Percentiles rank a stretch among this genome's conserved stretches.
phyloP scores from a whole-genome alignment of 1,140 invertebrate genomes.

The Heliconius hewitsoni region DNA sequence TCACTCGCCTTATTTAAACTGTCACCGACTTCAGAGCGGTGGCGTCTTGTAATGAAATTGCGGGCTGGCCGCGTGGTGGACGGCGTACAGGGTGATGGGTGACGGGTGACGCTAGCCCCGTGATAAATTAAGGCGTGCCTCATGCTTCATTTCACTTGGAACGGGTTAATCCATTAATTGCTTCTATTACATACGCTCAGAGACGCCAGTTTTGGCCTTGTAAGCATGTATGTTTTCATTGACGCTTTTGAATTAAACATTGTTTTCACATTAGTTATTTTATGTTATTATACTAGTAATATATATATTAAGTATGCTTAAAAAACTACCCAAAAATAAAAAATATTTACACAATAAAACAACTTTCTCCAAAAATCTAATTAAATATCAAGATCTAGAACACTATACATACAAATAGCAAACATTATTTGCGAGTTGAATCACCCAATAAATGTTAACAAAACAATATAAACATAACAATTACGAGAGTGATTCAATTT shows the following conservation, averaged over 20 bases:
- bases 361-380: not conserved
- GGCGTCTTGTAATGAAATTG: constrained; percentile 51
- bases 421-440: not conserved
- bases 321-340: not conserved
- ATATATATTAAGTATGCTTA: too few relatives aligned
- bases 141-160: constrained; percentile 27
- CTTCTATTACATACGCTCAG: not conserved
- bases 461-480: constrained; percentile 33
- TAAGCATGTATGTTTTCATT: not conserved
- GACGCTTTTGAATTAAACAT: too few relatives aligned
- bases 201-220: not conserved
- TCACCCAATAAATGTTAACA: not conserved
- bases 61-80: constrained; percentile 39
- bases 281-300: too few relatives aligned
- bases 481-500: constrained; percentile 20
- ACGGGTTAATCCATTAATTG: constrained; percentile 38
- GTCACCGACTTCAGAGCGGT: constrained; percentile 49
- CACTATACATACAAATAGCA: not conserved
- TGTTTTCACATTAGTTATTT: too few relatives aligned
- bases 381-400: not conserved
- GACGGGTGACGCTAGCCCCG: constrained; percentile 17
- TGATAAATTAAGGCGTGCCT: constrained; percentile 20
- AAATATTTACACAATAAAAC: not conserved
- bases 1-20: constrained; percentile 62
- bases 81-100: too few relatives aligned